These are phyloP conservation scores for Uromys caudimaculatus DNA, from an alignment of 2,797 vertebrate genomes.

Conservation along the genomic window DNA sequence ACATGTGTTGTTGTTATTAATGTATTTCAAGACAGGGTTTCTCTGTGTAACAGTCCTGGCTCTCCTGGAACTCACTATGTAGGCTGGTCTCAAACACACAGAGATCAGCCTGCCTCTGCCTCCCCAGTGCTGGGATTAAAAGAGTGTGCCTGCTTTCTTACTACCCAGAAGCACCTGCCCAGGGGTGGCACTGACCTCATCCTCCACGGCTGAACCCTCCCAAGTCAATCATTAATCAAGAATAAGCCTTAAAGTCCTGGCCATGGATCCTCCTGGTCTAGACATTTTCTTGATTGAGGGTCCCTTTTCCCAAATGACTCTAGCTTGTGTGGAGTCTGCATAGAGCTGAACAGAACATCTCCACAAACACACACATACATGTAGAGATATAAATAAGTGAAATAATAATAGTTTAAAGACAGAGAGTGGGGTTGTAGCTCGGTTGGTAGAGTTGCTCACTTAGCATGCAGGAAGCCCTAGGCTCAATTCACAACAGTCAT, in stretches of 20 bases:
- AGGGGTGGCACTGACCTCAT: neutral
- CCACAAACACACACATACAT: neutral
- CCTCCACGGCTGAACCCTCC: neutral
- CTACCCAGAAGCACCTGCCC: neutral
- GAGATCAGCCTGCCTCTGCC: neutral
- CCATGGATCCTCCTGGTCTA: neutral
- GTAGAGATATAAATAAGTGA: neutral
- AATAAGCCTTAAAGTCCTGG: neutral
- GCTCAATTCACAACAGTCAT: neutral
- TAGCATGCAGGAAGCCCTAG: neutral
- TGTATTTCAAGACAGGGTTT: neutral
- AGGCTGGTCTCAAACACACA: neutral
- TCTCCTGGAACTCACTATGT: neutral
- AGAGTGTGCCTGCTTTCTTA: neutral
- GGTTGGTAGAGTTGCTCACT: neutral
- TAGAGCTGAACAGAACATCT: neutral
- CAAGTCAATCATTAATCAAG: neutral
- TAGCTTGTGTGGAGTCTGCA: neutral
- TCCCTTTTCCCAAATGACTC: neutral
- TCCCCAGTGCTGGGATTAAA: neutral
- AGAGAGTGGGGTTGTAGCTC: neutral
- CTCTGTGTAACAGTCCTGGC: neutral
- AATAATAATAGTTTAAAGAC: neutral
- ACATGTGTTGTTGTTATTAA: too few relatives aligned
- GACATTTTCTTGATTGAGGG: neutral